Evolutionary conservation across 2,797 vertebrate genomes (phyloP).

Genomic region (Coregonus sp.): DNA sequence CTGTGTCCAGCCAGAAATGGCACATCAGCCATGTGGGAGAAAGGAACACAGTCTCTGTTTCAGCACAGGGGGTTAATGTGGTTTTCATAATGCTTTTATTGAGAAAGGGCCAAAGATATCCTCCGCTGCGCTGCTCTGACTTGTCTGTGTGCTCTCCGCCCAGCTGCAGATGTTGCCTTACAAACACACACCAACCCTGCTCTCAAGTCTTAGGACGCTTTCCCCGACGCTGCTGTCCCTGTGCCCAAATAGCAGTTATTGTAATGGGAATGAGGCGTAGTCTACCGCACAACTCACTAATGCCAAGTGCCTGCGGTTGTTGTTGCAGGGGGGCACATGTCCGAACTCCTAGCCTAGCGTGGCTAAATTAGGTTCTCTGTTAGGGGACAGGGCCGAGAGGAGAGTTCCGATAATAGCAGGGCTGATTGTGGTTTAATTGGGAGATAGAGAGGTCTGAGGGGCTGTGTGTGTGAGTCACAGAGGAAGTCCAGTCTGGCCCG

Average conservation of each 20-base stretch:
- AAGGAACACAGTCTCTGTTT: too few relatives aligned
- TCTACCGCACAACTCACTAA: not conserved
- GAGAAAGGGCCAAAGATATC: constrained; percentile 16
- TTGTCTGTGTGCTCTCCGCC: constrained; percentile 12
- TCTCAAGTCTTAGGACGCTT: constrained; percentile 6
- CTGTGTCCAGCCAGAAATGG: too few relatives aligned
- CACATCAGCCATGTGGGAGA: not conserved
- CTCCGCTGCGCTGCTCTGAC: constrained; percentile 6
- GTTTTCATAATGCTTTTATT: constrained; percentile 57
- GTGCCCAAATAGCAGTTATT: constrained; percentile 2
- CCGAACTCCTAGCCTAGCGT: not conserved
- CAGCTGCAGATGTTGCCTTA: not conserved
- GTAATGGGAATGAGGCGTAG: not conserved
- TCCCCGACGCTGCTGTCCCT: not conserved
- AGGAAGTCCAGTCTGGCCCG: not conserved
- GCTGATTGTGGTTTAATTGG: too few relatives aligned
- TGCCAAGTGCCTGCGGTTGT: not conserved
- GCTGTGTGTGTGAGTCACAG: not conserved
- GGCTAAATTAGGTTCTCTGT: not conserved
- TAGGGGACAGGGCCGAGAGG: not conserved
- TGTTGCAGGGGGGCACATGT: too few relatives aligned
- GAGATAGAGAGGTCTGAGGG: not conserved
- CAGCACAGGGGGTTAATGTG: not conserved
- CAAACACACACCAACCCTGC: not conserved
- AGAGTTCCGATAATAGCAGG: too few relatives aligned